Percentiles rank a stretch among this genome's conserved stretches.
Evolutionary conservation across 2,888 invertebrate genomes (phyloP).

Genomic region (Eupithecia subfuscata): DNA sequence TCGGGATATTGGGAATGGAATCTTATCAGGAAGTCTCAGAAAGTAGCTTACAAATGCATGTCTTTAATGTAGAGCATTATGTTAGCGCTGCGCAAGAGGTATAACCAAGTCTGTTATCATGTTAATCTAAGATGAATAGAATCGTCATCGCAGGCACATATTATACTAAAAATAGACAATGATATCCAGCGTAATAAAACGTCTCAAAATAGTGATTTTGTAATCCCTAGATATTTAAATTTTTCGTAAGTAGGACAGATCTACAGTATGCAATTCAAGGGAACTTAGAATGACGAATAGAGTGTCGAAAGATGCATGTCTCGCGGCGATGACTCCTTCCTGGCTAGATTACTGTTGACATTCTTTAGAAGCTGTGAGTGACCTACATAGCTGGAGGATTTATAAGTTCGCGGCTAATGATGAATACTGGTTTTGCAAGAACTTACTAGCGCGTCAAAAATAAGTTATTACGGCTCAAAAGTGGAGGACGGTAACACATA

Average conservation of each 20-base stretch:
- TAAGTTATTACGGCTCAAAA: background rate
- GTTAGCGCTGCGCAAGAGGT: background rate
- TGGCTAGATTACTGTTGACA: slow-evolving; percentile 19
- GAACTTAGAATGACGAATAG: slow-evolving; percentile 2
- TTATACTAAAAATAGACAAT: background rate
- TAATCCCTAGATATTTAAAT: background rate
- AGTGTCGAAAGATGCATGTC: slow-evolving; percentile 15
- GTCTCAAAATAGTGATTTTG: background rate
- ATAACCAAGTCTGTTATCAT: background rate
- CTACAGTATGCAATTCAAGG: background rate
- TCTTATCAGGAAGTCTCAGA: background rate
- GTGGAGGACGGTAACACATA: background rate
- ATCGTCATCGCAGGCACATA: background rate
- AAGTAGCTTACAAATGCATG: background rate
- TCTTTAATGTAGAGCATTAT: background rate
- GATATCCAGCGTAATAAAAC: background rate
- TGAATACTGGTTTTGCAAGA: background rate
- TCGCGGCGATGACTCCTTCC: slow-evolving; percentile 13
- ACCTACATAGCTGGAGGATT: slow-evolving; percentile 17
- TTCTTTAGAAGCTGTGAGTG: slow-evolving; percentile 19
- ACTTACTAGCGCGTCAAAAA: background rate
- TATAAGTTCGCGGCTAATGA: background rate
- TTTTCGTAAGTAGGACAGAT: background rate
- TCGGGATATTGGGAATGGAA: background rate
- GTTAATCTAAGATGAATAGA: background rate